These are phyloP conservation scores for Struthio camelus DNA, from an alignment of 2,113 vertebrate genomes.

Conservation along the genomic window DNA sequence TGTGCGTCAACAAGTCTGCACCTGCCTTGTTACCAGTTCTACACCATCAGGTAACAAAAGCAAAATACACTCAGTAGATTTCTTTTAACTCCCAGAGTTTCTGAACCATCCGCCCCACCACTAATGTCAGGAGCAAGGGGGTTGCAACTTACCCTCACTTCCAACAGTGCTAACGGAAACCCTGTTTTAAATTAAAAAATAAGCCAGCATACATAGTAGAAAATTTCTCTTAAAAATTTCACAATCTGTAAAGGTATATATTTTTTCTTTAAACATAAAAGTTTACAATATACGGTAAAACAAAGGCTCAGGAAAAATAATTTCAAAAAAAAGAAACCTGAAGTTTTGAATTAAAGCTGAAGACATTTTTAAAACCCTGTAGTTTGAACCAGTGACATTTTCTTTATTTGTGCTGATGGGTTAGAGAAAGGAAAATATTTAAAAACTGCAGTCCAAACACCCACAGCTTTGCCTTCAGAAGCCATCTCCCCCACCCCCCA, in stretches of 20 bases:
- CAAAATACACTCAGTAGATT: conserved; percentile 80
- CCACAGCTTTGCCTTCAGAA: conserved; percentile 84
- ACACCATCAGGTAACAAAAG: conserved; percentile 60
- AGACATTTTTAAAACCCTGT: conserved; percentile 95
- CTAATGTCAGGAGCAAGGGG: conserved; percentile 35
- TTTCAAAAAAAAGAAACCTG: conserved; percentile 88
- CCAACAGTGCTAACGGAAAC: conserved; percentile 74
- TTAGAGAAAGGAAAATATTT: conserved; percentile 92
- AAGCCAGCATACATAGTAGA: conserved; percentile 99
- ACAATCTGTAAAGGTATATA: conserved; percentile 97
- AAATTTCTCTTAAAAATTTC: conserved; percentile 99
- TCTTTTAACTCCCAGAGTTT: conserved; percentile 73
- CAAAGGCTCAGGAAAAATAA: conserved; percentile 93
- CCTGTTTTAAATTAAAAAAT: conserved; percentile 98
- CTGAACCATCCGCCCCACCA: conserved; percentile 58
- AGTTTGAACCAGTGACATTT: conserved; percentile 89
- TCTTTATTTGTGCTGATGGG: conserved; percentile 97
- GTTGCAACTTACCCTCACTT: conserved; percentile 43
- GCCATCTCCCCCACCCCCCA: conserved; percentile 49
- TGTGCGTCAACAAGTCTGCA: conserved; percentile 6
- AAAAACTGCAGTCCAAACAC: conserved; percentile 91
- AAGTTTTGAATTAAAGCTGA: conserved; percentile 97
- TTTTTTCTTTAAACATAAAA: conserved; percentile 95
- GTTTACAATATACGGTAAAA: conserved; percentile 91
- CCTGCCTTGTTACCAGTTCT: conserved; percentile 21